Base-by-base conservation (phyloP, 2,888 invertebrate species). In the Congeria kusceri region DNA sequence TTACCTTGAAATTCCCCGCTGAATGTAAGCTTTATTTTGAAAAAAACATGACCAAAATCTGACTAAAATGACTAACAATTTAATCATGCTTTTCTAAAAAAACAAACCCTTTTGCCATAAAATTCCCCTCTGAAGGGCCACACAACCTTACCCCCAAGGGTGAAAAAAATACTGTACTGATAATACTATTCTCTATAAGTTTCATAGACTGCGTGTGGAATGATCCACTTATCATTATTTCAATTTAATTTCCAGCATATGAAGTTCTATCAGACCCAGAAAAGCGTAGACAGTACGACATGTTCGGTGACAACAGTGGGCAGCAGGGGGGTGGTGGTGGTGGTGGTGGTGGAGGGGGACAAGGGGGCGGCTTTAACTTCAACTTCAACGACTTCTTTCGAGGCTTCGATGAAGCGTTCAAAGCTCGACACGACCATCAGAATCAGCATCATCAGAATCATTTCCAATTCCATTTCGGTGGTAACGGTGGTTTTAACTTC, bases 181-280 rank as follows among this genome's bases (percentile, higher is more conserved):
- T n/a, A n/a, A n/a, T n/a, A n/a, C n/a, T n/a, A n/a, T n/a, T n/a
- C n/a, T n/a, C n/a, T n/a, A n/a, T n/a, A n/a, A n/a, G n/a, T n/a
- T n/a, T n/a, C n/a, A n/a, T n/a, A n/a, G n/a, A n/a, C n/a, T n/a
- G n/a, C n/a, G n/a, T n/a, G n/a, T n/a, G n/a, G n/a, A n/a, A n/a
- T n/a, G n/a, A n/a, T n/a, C n/a, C n/a, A n/a, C n/a, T n/a, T n/a
- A n/a, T n/a, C n/a, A n/a, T n/a, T n/a, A n/a, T n/a, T n/a, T n/a
- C n/a, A n/a, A n/a, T n/a, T n/a, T n/a, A n/a, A n/a, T 53, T 90
- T 91, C 47, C 87, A 94, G 94, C 94, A 0, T 94, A 94, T 89
- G 94, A 94, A 88, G 90, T 94, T 13, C 84, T 94, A 46, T 92
- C 93, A 27, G 94, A 94, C 87, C 85, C 90, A 15, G 92, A 94